phyloP scores from a whole-genome alignment of 2,797 vertebrate genomes.

The Simalia tracyae region DNA sequence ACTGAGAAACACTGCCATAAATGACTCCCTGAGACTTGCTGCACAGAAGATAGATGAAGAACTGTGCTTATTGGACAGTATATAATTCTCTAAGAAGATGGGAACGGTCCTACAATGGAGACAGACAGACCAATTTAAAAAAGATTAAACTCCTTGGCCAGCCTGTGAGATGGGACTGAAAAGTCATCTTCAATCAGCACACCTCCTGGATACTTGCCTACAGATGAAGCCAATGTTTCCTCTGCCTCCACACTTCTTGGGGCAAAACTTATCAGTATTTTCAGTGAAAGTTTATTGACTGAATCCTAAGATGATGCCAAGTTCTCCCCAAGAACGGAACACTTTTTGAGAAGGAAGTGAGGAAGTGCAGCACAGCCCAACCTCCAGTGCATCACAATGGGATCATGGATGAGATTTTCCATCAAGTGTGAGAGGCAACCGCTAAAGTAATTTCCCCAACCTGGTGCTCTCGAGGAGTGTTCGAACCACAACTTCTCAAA shows the following conservation, averaged over 20 bases:
- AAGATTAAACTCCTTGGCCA: not conserved
- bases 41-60: not conserved
- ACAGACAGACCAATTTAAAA: not conserved
- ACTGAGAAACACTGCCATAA: no score
- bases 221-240: not conserved
- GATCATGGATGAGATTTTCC: not conserved
- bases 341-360: not conserved
- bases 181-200: not conserved
- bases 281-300: not conserved
- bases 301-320: not conserved
- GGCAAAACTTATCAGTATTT: not conserved
- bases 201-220: not conserved
- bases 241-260: not conserved
- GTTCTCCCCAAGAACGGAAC: not conserved
- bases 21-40: no score
- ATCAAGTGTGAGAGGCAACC: not conserved
- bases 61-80: not conserved
- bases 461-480: no score
- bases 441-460: not conserved
- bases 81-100: not conserved
- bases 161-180: not conserved
- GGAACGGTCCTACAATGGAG: not conserved
- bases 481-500: no score
- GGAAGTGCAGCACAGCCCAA: not conserved
- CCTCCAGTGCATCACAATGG: not conserved